phyloP scores from a whole-genome alignment of 37 sponge, comb jelly and placozoan species.

The Halichondria panicea region DNA sequence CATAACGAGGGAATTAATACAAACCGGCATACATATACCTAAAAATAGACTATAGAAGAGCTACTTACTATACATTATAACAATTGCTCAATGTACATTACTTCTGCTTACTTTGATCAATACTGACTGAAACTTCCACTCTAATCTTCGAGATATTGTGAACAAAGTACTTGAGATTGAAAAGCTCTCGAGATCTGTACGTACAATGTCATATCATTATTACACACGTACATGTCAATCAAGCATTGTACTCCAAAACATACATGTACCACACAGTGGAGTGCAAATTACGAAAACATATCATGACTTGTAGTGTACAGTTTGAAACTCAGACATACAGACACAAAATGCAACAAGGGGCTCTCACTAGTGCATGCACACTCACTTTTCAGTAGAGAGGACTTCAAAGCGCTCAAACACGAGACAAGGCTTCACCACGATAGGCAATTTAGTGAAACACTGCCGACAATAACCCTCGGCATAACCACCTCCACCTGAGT shows the following conservation, averaged over 20 bases:
- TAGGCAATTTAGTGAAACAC: neutral
- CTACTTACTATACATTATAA: too few species aligned
- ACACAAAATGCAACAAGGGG: too few species aligned
- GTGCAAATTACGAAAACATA: too few species aligned
- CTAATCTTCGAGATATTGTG: slow-evolving; percentile 16
- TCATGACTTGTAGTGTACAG: too few species aligned
- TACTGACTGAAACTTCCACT: slow-evolving; percentile 14
- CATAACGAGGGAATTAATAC: neutral
- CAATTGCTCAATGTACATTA: too few species aligned
- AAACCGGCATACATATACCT: too few species aligned
- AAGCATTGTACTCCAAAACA: too few species aligned
- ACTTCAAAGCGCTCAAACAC: slow-evolving; percentile 58
- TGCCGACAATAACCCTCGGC: slow-evolving; percentile 54
- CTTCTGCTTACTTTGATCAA: slow-evolving; percentile 37
- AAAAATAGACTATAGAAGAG: neutral
- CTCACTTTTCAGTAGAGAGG: slow-evolving; percentile 24
- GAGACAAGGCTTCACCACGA: slow-evolving; percentile 43
- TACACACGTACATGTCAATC: neutral
- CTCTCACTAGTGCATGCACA: too few species aligned
- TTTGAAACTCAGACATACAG: too few species aligned
- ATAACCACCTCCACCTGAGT: slow-evolving; percentile 46
- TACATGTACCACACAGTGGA: too few species aligned
- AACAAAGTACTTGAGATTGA: slow-evolving; percentile 6
- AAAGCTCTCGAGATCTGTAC: slow-evolving; percentile 28
- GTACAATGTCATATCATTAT: neutral